These are phyloP conservation scores for Agrotis puta DNA, from an alignment of 2,888 invertebrate genomes.

Conservation along the genomic window DNA sequence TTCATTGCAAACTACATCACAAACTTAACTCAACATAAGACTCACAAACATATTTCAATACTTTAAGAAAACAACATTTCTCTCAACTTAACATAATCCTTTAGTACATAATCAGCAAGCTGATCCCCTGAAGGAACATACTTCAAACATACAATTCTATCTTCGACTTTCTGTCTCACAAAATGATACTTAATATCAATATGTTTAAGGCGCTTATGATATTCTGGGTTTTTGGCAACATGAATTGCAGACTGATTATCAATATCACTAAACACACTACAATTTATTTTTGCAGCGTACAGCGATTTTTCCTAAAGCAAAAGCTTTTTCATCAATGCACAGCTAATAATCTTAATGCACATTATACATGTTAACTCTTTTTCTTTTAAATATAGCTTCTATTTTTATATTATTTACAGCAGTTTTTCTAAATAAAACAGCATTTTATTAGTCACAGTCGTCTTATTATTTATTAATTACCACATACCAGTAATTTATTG, in stretches of 20 bases:
- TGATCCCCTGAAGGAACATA: slow-evolving; percentile 6
- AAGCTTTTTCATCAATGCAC: too few species aligned
- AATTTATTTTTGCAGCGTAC: too few species aligned
- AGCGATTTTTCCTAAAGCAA: too few species aligned
- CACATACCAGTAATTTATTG: too few species aligned
- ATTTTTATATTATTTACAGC: too few species aligned
- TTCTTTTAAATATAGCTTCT: too few species aligned
- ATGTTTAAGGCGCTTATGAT: slow-evolving; percentile 10
- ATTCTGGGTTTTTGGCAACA: slow-evolving; percentile 10
- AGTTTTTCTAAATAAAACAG: too few species aligned
- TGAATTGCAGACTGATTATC: neutral
- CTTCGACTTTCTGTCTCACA: neutral
- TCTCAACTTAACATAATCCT: slow-evolving; percentile 3
- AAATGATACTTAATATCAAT: slow-evolving; percentile 5
- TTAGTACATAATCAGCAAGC: slow-evolving; percentile 5
- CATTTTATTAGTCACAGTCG: too few species aligned
- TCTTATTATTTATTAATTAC: too few species aligned
- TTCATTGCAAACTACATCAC: neutral
- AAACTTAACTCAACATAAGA: neutral
- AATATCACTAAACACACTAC: too few species aligned
- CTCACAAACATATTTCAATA: neutral
- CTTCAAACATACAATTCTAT: slow-evolving; percentile 7
- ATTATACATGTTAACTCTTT: too few species aligned
- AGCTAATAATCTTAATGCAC: too few species aligned
- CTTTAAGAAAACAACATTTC: neutral